Conservation (phyloP, 2,113 vertebrate species). For the Rhynchomys soricoides region DNA sequence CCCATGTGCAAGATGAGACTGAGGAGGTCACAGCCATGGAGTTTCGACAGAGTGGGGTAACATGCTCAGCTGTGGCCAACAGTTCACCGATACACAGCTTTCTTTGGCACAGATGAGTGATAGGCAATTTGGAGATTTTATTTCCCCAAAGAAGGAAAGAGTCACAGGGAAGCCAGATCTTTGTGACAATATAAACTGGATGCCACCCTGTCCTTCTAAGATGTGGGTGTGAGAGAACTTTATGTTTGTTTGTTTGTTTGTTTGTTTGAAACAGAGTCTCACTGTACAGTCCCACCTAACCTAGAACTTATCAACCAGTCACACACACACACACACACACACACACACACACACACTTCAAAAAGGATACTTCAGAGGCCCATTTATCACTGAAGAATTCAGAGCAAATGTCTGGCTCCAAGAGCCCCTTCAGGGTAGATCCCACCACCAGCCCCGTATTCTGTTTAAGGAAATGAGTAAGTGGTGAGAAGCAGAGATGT, state of each 20-base stretch:
- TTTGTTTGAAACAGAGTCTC: background rate
- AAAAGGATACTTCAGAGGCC: background rate
- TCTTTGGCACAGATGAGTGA: background rate
- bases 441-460: background rate
- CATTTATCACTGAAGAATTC: background rate
- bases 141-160: background rate
- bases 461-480: background rate
- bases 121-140: background rate
- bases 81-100: background rate
- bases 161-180: background rate
- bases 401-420: background rate
- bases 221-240: background rate
- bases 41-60: background rate
- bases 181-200: background rate
- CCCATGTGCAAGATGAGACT: background rate
- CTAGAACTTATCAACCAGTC: background rate
- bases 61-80: background rate
- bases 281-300: no score
- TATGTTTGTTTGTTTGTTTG: background rate
- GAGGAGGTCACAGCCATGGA: background rate
- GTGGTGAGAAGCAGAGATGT: no score
- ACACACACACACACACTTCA: background rate
- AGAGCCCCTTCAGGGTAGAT: background rate
- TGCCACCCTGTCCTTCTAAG: background rate
- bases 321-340: background rate